phyloP scores from a whole-genome alignment of 2,113 vertebrate genomes.

The Bothrops jararaca region DNA sequence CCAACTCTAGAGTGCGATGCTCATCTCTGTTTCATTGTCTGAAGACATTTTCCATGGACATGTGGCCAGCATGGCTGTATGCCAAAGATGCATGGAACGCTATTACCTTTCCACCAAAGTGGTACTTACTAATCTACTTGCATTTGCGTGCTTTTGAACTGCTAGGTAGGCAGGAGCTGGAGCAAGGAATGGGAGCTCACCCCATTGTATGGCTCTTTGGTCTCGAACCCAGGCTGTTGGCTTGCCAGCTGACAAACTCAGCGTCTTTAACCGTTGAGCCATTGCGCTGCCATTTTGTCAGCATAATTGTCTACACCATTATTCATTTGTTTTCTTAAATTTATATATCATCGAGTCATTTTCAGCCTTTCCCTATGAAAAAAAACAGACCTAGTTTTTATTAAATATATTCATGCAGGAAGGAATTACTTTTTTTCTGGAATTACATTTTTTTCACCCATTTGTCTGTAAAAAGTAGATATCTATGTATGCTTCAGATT shows the following conservation, averaged over 20 bases:
- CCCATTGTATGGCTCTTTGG: neutral
- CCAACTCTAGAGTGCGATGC: neutral
- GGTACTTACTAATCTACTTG: neutral
- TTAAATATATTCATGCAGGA: neutral
- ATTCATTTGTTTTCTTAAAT: neutral
- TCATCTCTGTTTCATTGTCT: neutral
- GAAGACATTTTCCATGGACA: neutral
- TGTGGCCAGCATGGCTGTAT: neutral
- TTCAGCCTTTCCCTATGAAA: neutral
- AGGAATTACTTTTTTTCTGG: neutral
- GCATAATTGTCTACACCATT: constrained; percentile 5
- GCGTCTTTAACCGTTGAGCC: neutral
- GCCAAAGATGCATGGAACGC: neutral
- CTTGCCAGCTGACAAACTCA: neutral
- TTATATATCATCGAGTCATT: neutral
- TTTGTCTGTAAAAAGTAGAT: neutral
- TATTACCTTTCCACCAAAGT: neutral
- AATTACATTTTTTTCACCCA: neutral
- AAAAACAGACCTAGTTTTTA: neutral
- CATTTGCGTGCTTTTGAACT: neutral
- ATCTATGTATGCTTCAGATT: neutral
- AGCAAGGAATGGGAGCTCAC: neutral
- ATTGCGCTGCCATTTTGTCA: neutral
- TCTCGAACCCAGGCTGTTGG: neutral
- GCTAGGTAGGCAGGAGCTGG: neutral